Base-by-base conservation (phyloP, 2,888 invertebrate species). In the Stegophylla sp. region DNA sequence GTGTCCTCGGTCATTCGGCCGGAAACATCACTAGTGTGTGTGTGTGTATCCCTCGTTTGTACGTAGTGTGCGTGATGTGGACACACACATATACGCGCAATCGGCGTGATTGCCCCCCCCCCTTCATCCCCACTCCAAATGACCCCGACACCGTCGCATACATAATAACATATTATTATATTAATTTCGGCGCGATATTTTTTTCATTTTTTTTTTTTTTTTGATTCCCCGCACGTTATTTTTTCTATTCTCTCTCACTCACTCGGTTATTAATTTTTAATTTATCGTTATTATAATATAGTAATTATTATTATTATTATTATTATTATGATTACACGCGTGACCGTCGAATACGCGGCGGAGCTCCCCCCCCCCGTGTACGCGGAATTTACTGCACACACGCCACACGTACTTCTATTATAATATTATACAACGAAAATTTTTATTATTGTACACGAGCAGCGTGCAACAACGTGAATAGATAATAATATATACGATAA, bases 1-100 rank as follows among this genome's bases (percentile, higher is more conserved):
- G 76, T 76, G 41, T 67, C 56, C n/a, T n/a, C 67, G 77, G 77
- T 77, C 77, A 28, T 77, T 9, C 56, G 67, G n/a, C 56, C 67
- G 77, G 77, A 77, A 77, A 59, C 45, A 20, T 7, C 61, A 48
- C 1, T 63, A 34, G 63, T n/a, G n/a, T n/a, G n/a, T n/a, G n/a
- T n/a, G n/a, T n/a, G n/a, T n/a, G n/a, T n/a, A n/a, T n/a, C n/a
- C n/a, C n/a, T n/a, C n/a, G n/a, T n/a, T n/a, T n/a, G n/a, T n/a
- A n/a, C n/a, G n/a, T n/a, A n/a, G n/a, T n/a, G n/a, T n/a, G n/a
- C n/a, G n/a, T n/a, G n/a, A n/a, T 41, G 15, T 28, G 45, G 17
- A 56, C 59, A 72, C 34, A 53, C 53, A 69, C 45, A 45, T 23
- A 15, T 15, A 15, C 7, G 26, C 7, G 43, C 59, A 45, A 74